Conservation (phyloP, 2,888 invertebrate genomes). For the Eledona agricola region DNA sequence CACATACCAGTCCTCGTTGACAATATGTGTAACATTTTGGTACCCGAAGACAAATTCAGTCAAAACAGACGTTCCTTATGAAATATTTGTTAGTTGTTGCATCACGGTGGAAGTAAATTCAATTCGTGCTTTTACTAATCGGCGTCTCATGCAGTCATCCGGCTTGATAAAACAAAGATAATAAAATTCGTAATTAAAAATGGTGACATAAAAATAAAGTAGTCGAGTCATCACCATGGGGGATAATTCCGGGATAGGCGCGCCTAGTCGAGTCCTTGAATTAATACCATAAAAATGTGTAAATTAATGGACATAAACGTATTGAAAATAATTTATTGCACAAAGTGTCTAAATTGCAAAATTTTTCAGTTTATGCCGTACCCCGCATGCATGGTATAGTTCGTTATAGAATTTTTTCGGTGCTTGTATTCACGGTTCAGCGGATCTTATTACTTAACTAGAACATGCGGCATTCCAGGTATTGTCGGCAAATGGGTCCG, state of each 20-base stretch:
- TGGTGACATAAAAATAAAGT: conserved; percentile 15
- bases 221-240: conserved; percentile 12
- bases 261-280: conserved; percentile 14
- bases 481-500: no score
- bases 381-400: neutral
- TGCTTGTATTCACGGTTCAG: conserved; percentile 17
- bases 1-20: no score
- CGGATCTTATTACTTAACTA: conserved; percentile 15
- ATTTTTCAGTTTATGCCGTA: neutral
- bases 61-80: conserved; percentile 19
- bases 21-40: neutral
- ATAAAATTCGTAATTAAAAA: conserved; percentile 11
- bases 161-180: neutral
- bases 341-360: neutral
- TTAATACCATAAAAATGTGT: conserved; percentile 7
- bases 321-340: conserved; percentile 3
- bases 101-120: conserved; percentile 11
- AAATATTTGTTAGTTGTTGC: conserved; percentile 15
- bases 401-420: conserved; percentile 10
- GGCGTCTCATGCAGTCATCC: neutral
- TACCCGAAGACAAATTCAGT: neutral
- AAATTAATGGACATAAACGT: conserved; percentile 4
- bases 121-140: conserved; percentile 12
- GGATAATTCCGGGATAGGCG: conserved; percentile 14
- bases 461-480: conserved; percentile 14